Percentiles rank a stretch among this genome's conserved stretches.
Conservation (phyloP, 1,140 invertebrate species). For the Apis florea region DNA sequence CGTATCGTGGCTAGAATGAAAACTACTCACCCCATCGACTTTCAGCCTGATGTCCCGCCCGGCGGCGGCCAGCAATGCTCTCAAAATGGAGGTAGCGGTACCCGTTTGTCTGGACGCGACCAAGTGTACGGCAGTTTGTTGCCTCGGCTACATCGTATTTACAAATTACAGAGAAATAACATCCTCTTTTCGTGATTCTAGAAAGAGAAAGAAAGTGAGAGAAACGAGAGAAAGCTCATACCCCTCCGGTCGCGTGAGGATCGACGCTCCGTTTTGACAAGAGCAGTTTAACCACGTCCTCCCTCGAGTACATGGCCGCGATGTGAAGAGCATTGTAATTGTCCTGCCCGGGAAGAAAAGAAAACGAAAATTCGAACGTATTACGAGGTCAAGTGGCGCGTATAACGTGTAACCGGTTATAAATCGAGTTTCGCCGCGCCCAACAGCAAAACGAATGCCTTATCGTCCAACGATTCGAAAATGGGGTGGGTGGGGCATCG, state of each 20-base stretch:
- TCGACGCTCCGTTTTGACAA: conserved; percentile 94
- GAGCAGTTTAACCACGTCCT: conserved; percentile 96
- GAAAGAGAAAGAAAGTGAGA: not conserved
- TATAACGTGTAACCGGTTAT: too few relatives aligned
- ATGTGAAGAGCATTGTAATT: conserved; percentile 96
- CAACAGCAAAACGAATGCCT: too few relatives aligned
- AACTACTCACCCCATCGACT: conserved; percentile 89
- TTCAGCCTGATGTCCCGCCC: conserved; percentile 93
- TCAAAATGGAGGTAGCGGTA: conserved; percentile 92
- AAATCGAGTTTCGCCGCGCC: too few relatives aligned
- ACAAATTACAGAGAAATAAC: not conserved
- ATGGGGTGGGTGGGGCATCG: too few relatives aligned
- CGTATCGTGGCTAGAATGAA: too few relatives aligned
- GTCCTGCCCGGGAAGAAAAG: conserved; percentile 86
- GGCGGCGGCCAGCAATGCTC: conserved; percentile 90
- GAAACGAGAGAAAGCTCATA: conserved; percentile 81
- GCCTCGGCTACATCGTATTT: conserved; percentile 84
- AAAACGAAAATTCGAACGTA: not conserved
- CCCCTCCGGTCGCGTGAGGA: conserved; percentile 94
- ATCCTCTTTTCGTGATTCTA: not conserved
- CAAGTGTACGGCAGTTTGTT: conserved; percentile 95
- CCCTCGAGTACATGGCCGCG: conserved; percentile 94
- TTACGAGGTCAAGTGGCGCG: too few relatives aligned
- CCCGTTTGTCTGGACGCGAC: conserved; percentile 94
- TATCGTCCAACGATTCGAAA: too few relatives aligned